Evolutionary conservation across 2,113 vertebrate genomes (phyloP).

Genomic region (Malaclemys terrapin): DNA sequence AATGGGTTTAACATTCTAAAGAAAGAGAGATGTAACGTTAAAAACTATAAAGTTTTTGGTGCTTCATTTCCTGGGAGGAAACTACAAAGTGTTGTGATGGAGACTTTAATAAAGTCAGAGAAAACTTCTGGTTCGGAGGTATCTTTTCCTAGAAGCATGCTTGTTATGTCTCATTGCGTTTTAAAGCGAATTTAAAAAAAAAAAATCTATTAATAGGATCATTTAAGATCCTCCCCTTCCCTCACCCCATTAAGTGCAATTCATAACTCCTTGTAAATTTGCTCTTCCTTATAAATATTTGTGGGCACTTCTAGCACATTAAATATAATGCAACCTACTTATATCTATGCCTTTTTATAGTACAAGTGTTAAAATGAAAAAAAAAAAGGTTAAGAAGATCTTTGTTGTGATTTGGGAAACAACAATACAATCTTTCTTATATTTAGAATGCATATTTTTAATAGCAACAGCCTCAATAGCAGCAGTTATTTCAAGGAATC

Average conservation of each 20-base stretch:
- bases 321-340: constrained; percentile 14
- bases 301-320: neutral
- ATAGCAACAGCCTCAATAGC: neutral
- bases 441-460: neutral
- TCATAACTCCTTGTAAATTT: neutral
- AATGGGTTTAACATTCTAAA: neutral
- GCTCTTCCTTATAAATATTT: neutral
- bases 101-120: no score
- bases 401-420: constrained; percentile 31
- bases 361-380: neutral
- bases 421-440: constrained; percentile 1
- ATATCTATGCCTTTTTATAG: constrained; percentile 1
- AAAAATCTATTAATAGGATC: neutral
- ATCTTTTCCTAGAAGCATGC: neutral
- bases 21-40: neutral
- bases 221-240: neutral
- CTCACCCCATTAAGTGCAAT: neutral
- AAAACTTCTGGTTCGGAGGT: neutral
- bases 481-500: constrained; percentile 12
- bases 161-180: neutral
- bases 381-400: constrained; percentile 41
- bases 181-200: neutral
- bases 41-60: neutral
- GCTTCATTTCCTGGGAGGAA: neutral
- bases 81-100: no score